These are phyloP conservation scores for Saccostrea echinata DNA, from an alignment of 1,140 invertebrate genomes.

Conservation along the genomic window DNA sequence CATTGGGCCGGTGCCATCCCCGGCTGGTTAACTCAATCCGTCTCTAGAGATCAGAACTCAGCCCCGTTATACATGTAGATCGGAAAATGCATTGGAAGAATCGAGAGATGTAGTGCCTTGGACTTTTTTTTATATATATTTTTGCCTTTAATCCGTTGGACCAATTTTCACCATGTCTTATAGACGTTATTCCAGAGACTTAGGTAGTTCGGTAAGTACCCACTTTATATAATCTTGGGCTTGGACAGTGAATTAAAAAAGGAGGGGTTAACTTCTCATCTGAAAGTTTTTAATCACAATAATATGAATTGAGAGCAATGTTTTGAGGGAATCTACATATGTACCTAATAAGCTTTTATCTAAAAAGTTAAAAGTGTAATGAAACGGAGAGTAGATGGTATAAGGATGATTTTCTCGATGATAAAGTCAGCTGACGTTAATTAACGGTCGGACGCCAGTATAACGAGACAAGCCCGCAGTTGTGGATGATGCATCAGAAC, in stretches of 20 bases:
- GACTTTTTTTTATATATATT: not conserved
- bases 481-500: not conserved
- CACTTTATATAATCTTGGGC: not conserved
- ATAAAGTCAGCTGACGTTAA: slow-evolving; percentile 27
- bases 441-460: not conserved
- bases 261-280: not conserved
- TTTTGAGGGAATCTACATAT: not conserved
- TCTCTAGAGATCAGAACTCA: not conserved
- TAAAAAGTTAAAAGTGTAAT: not conserved
- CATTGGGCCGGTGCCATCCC: slow-evolving; percentile 28
- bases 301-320: not conserved
- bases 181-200: slow-evolving; percentile 47
- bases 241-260: not conserved
- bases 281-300: not conserved
- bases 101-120: not conserved
- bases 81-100: slow-evolving; percentile 34
- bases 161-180: slow-evolving; percentile 42
- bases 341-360: not conserved
- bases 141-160: slow-evolving; percentile 18
- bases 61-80: slow-evolving; percentile 6
- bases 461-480: not conserved
- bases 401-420: not conserved
- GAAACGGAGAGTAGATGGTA: not conserved
- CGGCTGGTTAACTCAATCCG: not conserved
- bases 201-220: slow-evolving; percentile 48